A percentile compares a stretch with the other conserved stretches of the same genome.
phyloP scores from a whole-genome alignment of 2,888 invertebrate genomes.

The Polietes domitor region DNA sequence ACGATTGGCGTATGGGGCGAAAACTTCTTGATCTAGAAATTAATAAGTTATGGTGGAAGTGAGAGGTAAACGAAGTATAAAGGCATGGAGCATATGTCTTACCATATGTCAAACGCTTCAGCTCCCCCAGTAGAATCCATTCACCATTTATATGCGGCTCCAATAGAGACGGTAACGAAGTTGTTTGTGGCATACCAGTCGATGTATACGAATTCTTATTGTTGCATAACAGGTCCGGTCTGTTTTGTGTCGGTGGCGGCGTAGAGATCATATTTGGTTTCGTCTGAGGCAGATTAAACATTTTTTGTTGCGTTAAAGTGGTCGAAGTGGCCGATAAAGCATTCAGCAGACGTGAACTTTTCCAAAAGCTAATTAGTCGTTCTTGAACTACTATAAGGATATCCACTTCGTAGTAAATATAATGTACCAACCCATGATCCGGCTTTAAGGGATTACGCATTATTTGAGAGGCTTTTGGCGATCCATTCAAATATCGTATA shows the following conservation, averaged over 20 bases:
- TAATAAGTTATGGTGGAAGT: neutral
- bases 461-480: slow-evolving; percentile 63
- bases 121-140: slow-evolving; percentile 77
- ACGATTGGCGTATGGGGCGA: slow-evolving; percentile 76
- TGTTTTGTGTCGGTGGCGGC: slow-evolving; percentile 18
- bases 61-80: neutral
- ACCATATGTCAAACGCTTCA: slow-evolving; percentile 75
- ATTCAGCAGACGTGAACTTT: slow-evolving; percentile 76
- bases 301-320: slow-evolving; percentile 21
- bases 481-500: slow-evolving; percentile 70
- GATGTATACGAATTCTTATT: slow-evolving; percentile 8
- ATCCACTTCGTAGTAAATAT: slow-evolving; percentile 78
- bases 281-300: neutral
- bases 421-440: slow-evolving; percentile 75
- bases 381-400: slow-evolving; percentile 78
- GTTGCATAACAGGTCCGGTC: slow-evolving; percentile 13
- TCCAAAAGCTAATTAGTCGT: slow-evolving; percentile 77
- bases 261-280: slow-evolving; percentile 32
- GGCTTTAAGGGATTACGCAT: slow-evolving; percentile 76
- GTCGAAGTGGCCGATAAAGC: slow-evolving; percentile 69
- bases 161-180: slow-evolving; percentile 17
- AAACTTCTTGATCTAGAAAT: slow-evolving; percentile 77
- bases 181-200: slow-evolving; percentile 28
- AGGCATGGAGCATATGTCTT: slow-evolving; percentile 32
- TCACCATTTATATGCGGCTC: slow-evolving; percentile 49